These are phyloP conservation scores for Volucella zonaria DNA, from an alignment of 2,888 invertebrate genomes.

Conservation along the genomic window DNA sequence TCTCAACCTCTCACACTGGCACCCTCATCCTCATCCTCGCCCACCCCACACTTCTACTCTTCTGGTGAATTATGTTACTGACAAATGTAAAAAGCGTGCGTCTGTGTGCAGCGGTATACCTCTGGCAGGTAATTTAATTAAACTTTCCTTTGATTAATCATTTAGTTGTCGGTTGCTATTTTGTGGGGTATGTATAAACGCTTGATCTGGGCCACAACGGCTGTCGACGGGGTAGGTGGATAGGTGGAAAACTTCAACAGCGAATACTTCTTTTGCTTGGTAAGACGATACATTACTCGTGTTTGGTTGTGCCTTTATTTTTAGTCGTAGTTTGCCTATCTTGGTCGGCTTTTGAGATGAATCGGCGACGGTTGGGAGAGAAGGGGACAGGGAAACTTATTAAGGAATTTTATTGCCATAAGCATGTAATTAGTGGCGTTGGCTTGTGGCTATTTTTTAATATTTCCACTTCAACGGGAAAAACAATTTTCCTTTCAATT, in stretches of 20 bases:
- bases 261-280: neutral
- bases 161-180: conserved; percentile 72
- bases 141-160: conserved; percentile 74
- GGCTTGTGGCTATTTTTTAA: conserved; percentile 39
- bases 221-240: conserved; percentile 49
- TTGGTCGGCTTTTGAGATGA: neutral
- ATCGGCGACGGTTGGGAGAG: neutral
- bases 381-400: conserved; percentile 18
- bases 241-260: neutral
- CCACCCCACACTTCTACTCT: conserved; percentile 34
- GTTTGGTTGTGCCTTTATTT: neutral
- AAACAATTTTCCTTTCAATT: conserved; percentile 20
- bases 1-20: neutral
- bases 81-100: conserved; percentile 69
- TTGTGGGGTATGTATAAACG: conserved; percentile 30
- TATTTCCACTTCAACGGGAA: neutral
- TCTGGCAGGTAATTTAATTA: conserved; percentile 73
- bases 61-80: conserved; percentile 66
- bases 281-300: conserved; percentile 52
- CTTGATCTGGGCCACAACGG: neutral
- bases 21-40: neutral
- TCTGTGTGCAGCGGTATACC: conserved; percentile 66
- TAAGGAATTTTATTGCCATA: conserved; percentile 47
- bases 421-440: conserved; percentile 55
- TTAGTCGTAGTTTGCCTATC: conserved; percentile 30